A percentile compares a stretch with the other conserved stretches of the same genome.
phyloP scores from a whole-genome alignment of 35 echinoderm and acorn worm species.

The Amphiura filiformis region DNA sequence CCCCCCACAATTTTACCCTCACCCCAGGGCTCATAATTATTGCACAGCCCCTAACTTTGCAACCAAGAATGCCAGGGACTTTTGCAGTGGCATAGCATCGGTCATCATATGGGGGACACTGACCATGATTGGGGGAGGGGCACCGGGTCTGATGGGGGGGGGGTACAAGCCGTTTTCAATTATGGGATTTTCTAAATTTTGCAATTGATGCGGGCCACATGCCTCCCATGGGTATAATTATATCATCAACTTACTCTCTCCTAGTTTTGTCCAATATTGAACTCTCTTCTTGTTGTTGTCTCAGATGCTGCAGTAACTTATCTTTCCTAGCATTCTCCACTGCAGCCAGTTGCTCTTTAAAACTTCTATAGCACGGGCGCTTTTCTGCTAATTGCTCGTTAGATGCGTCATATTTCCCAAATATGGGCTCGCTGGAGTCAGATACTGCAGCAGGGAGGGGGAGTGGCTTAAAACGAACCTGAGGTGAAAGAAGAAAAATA shows the following conservation, averaged over 20 bases:
- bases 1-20: too few relatives aligned
- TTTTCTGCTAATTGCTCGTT: conserved; percentile 92
- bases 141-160: too few relatives aligned
- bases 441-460: conserved; percentile 78
- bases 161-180: too few relatives aligned
- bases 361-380: conserved; percentile 68
- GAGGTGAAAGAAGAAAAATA: not conserved
- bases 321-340: conserved; percentile 52
- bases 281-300: conserved; percentile 74
- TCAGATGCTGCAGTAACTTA: conserved; percentile 70
- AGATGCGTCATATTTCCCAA: conserved; percentile 85
- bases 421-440: conserved; percentile 89
- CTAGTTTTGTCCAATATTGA: conserved; percentile 80
- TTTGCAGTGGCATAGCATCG: too few relatives aligned
- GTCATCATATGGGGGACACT: too few relatives aligned
- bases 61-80: too few relatives aligned
- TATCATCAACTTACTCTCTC: conserved; percentile 80
- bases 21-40: too few relatives aligned
- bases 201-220: too few relatives aligned
- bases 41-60: too few relatives aligned
- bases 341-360: conserved; percentile 70
- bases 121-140: too few relatives aligned
- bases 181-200: too few relatives aligned
- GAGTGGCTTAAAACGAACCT: conserved; percentile 96
- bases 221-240: too few relatives aligned